These are phyloP conservation scores for Cliona cf. orientalis DNA, from an alignment of 37 sponge, comb jelly and placozoan species.

Conservation along the genomic window DNA sequence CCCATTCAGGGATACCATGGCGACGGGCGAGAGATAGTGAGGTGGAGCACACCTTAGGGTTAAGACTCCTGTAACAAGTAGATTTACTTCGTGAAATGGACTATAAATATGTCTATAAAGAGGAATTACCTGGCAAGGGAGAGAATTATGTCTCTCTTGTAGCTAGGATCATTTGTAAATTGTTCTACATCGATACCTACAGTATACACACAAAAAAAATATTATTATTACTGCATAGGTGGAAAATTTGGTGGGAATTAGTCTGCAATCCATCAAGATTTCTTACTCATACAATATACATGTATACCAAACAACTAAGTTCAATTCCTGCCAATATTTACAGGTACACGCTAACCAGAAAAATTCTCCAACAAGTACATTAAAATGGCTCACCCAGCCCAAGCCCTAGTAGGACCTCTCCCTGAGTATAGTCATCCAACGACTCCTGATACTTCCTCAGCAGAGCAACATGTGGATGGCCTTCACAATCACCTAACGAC, in stretches of 20 bases:
- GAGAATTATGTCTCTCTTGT: slow-evolving; percentile 23
- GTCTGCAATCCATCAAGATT: no score
- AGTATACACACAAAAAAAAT: not conserved
- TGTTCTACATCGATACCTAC: slow-evolving; percentile 59
- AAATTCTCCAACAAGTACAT: no score
- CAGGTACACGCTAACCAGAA: not conserved
- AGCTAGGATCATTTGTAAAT: slow-evolving; percentile 53
- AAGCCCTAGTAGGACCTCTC: slow-evolving; percentile 35
- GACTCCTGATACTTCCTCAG: slow-evolving; percentile 36
- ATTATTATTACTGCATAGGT: not conserved
- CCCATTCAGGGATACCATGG: slow-evolving; percentile 62
- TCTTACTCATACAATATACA: not conserved
- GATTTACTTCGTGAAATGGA: not conserved
- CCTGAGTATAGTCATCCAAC: slow-evolving; percentile 51
- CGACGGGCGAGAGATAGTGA: slow-evolving; percentile 52
- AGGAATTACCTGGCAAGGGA: not conserved
- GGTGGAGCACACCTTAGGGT: slow-evolving; percentile 37
- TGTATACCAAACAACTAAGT: not conserved
- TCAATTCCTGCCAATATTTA: not conserved
- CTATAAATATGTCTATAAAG: not conserved
- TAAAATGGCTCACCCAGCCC: no score
- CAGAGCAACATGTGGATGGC: slow-evolving; percentile 34
- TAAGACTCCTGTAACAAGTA: slow-evolving; percentile 24
- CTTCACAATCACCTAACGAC: slow-evolving; percentile 11
- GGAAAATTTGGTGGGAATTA: not conserved